Conservation (phyloP, 2,113 vertebrate species). For the Pseudorasbora parva region DNA sequence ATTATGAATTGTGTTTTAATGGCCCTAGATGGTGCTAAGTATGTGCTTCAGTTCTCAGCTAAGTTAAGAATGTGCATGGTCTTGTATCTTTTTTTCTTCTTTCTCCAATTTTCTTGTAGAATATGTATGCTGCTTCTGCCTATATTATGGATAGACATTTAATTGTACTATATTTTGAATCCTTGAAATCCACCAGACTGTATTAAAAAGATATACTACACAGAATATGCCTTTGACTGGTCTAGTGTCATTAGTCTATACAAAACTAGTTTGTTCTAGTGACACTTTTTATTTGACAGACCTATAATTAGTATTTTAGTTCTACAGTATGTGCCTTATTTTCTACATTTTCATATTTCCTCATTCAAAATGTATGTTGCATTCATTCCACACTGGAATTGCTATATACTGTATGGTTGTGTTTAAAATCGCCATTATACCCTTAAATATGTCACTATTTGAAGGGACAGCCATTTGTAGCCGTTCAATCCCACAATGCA, state of each 20-base stretch:
- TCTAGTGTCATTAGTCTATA: neutral
- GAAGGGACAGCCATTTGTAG: too few species aligned
- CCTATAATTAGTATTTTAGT: too few species aligned
- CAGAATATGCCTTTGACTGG: neutral
- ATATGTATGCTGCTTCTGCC: neutral
- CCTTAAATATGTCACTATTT: too few species aligned
- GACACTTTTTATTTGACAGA: too few species aligned
- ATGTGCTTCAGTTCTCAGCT: neutral
- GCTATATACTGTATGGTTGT: too few species aligned
- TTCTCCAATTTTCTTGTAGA: neutral
- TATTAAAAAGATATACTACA: neutral
- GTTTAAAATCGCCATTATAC: too few species aligned
- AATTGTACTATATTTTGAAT: neutral
- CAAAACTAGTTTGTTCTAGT: too few species aligned
- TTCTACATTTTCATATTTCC: neutral
- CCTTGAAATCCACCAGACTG: neutral
- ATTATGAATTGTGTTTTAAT: neutral
- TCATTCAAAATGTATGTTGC: neutral
- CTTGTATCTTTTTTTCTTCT: neutral
- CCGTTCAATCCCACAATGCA: too few species aligned
- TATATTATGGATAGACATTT: neutral
- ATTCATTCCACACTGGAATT: neutral
- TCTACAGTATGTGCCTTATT: too few species aligned
- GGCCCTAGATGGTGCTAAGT: neutral
- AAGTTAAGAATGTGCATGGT: neutral